A percentile compares a stretch with the other conserved stretches of the same genome.
phyloP scores from a whole-genome alignment of 2,113 vertebrate species.

The Perognathus longimembris region DNA sequence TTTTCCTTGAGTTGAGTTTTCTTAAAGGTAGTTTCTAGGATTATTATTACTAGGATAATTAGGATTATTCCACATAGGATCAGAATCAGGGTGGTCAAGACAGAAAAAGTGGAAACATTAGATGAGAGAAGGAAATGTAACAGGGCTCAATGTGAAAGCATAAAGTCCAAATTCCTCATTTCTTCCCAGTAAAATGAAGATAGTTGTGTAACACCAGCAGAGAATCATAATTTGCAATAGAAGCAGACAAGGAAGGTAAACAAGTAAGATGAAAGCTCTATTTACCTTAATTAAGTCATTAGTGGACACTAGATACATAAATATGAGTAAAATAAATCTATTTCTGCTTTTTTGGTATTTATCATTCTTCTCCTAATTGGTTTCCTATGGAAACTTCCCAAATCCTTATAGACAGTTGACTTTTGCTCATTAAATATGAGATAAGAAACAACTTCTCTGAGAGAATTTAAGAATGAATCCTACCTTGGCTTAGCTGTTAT shows the following conservation, averaged over 20 bases:
- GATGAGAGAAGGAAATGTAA: neutral
- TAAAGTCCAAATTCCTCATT: neutral
- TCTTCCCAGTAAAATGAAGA: neutral
- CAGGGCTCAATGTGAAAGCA: neutral
- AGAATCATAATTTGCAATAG: neutral
- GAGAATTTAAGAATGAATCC: neutral
- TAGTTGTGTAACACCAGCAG: neutral
- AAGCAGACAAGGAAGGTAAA: accelerated
- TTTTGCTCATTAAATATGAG: neutral
- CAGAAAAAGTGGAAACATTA: neutral
- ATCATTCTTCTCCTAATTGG: neutral
- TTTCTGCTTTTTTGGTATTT: neutral
- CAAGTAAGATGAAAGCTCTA: neutral
- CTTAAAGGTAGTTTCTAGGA: neutral
- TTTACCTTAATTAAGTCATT: neutral
- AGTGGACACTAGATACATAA: accelerated
- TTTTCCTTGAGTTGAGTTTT: neutral
- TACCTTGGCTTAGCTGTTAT: neutral
- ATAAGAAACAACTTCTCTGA: neutral
- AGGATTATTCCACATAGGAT: neutral
- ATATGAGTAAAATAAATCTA: neutral
- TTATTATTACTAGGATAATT: neutral
- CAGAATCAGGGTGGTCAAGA: neutral
- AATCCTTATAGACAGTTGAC: neutral
- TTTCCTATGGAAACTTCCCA: neutral